A percentile compares a stretch with the other conserved stretches of the same genome.
phyloP scores from a whole-genome alignment of 2,888 invertebrate genomes.

The Ptilodon capucinus region DNA sequence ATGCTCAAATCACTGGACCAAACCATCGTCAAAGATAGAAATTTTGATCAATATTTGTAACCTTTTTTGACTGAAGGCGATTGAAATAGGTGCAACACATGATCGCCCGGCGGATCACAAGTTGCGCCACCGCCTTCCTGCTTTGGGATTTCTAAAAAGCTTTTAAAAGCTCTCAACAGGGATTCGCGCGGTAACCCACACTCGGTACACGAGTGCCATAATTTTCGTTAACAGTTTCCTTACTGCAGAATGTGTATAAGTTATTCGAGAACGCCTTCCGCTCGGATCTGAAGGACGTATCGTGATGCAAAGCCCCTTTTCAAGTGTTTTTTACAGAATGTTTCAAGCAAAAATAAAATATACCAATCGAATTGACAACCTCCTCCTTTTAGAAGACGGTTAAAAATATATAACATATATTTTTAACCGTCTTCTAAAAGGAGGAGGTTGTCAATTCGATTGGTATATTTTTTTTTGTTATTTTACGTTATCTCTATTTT shows the following conservation, averaged over 20 bases:
- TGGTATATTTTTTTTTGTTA: no score
- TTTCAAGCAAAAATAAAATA: conserved; percentile 8
- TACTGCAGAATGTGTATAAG: conserved; percentile 43
- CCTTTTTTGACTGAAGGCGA: no score
- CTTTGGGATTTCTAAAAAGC: conserved; percentile 44
- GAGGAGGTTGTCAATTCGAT: no score
- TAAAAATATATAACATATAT: no score
- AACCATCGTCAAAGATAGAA: no score
- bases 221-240: conserved; percentile 59
- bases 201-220: conserved; percentile 41
- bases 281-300: conserved; percentile 19
- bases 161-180: conserved; percentile 49
- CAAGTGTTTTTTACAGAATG: conserved; percentile 17
- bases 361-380: no score
- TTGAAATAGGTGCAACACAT: no score
- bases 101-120: conserved; percentile 42
- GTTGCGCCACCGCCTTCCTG: conserved; percentile 32
- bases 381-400: no score
- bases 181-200: conserved; percentile 43
- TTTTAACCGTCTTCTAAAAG: no score
- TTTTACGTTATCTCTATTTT: no score
- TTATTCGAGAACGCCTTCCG: conserved; percentile 43
- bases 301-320: conserved; percentile 12
- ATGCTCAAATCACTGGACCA: no score
- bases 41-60: no score